Conservation (phyloP, 2,888 invertebrate species). For the Apamea epomidion region DNA sequence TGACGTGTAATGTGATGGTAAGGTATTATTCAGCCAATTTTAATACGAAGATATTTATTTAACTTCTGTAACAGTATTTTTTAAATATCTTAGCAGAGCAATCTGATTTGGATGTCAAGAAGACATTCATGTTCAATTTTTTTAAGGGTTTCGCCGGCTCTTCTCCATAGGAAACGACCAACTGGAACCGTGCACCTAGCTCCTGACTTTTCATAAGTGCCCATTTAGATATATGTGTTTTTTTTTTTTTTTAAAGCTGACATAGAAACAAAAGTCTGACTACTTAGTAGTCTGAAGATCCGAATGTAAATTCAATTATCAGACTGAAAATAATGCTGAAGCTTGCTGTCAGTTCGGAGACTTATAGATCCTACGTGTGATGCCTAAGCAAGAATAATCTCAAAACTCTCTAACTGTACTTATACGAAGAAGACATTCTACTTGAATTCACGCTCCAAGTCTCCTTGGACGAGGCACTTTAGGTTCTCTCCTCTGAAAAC, state of each 20-base stretch:
- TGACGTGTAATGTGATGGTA: neutral
- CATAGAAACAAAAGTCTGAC: neutral
- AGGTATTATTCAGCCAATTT: neutral
- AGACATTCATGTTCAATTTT: neutral
- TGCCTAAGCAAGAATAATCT: neutral
- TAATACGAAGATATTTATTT: neutral
- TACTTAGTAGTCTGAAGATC: neutral
- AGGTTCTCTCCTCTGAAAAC: conserved; percentile 8
- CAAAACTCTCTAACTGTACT: neutral
- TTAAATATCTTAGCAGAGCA: neutral
- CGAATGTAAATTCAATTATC: neutral
- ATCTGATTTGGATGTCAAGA: neutral
- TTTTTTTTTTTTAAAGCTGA: too few relatives aligned
- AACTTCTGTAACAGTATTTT: neutral
- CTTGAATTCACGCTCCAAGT: conserved; percentile 12
- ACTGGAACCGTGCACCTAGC: too few relatives aligned
- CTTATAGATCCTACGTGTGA: neutral
- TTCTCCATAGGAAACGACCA: too few relatives aligned
- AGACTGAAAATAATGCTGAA: neutral
- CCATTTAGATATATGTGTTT: too few relatives aligned
- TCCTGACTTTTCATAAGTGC: too few relatives aligned
- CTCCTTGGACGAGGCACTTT: conserved; percentile 6
- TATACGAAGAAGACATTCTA: neutral
- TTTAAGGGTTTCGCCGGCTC: too few relatives aligned
- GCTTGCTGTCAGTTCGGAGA: neutral